Evolutionary conservation across 2,113 vertebrate genomes (phyloP).

Genomic region (Agapornis roseicollis): DNA sequence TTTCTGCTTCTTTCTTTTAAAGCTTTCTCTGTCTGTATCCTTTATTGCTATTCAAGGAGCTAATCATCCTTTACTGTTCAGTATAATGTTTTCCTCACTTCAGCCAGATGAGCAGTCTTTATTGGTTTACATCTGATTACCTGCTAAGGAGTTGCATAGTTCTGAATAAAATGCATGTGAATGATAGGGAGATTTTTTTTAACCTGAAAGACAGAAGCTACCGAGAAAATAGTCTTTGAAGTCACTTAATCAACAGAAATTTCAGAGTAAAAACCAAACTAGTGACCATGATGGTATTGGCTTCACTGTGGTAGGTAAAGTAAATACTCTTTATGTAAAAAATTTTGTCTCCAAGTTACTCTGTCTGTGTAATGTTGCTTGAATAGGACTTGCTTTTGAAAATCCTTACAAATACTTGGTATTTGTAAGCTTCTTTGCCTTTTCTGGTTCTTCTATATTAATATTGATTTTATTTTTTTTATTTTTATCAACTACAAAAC

Average conservation of each 20-base stretch:
- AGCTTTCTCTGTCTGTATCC: neutral
- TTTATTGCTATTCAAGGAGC: neutral
- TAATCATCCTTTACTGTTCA: neutral
- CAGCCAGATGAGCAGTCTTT: slow-evolving; percentile 6
- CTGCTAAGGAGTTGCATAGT: neutral
- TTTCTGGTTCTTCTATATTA: neutral
- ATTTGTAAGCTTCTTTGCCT: neutral
- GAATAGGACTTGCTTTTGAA: neutral
- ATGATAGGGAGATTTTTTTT: neutral
- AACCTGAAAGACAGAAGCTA: neutral
- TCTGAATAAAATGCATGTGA: neutral
- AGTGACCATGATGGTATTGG: neutral
- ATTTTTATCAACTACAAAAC: neutral
- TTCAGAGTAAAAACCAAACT: neutral
- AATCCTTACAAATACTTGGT: neutral
- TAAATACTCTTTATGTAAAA: neutral
- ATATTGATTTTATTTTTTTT: neutral
- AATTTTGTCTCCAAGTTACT: neutral
- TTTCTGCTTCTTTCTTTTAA: neutral
- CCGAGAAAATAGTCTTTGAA: neutral
- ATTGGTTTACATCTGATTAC: slow-evolving; percentile 44
- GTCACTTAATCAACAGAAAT: neutral
- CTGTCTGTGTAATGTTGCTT: neutral
- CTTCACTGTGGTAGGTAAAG: neutral
- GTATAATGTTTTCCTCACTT: neutral